phyloP scores from a whole-genome alignment of 2,113 vertebrate genomes.

The Fulmarus glacialis region DNA sequence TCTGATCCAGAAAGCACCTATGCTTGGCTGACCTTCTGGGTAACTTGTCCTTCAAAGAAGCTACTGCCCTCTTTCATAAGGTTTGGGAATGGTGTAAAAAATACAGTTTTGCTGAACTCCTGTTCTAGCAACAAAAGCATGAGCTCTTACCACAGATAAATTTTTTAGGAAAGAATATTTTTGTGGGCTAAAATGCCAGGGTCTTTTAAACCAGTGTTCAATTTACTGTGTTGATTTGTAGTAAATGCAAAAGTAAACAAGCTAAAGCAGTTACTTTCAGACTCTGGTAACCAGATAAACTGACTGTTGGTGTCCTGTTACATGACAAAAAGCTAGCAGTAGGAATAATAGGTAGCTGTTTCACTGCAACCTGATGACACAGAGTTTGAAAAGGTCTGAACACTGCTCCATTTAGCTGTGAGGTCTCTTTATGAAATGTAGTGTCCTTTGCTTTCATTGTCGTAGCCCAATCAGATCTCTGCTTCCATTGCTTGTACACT shows the following conservation, averaged over 20 bases:
- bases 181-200: background rate
- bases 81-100: background rate
- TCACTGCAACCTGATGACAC: conserved; percentile 50
- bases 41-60: background rate
- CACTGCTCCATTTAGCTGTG: conserved; percentile 12
- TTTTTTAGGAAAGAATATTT: background rate
- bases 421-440: conserved; percentile 2
- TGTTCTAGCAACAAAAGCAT: background rate
- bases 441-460: background rate
- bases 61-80: background rate
- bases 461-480: background rate
- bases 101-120: background rate
- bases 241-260: background rate
- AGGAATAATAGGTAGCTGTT: conserved; percentile 37
- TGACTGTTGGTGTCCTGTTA: background rate
- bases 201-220: background rate
- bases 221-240: background rate
- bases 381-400: conserved; percentile 29
- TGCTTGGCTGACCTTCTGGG: background rate
- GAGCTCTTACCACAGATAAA: background rate
- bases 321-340: background rate
- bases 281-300: background rate
- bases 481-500: background rate
- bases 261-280: background rate
- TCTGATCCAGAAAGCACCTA: background rate